Base-by-base conservation (phyloP, 2,888 invertebrate species). In the Drosophila koepferae region DNA sequence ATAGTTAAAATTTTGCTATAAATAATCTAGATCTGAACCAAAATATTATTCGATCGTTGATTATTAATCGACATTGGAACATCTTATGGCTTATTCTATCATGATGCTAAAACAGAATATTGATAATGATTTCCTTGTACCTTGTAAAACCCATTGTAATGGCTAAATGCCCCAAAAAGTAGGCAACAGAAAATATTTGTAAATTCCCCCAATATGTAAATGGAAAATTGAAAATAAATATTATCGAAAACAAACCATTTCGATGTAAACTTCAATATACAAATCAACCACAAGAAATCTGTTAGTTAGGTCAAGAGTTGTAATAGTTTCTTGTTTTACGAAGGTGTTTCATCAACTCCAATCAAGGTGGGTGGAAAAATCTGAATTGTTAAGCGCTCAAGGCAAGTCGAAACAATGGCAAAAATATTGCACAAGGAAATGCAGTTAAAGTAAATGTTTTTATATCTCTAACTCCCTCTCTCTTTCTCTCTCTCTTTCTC, bases 371-470 rank as follows among this genome's bases (percentile, higher is more conserved):
- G 12, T 3, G 2, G 7, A 34, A n/a, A 20, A 36, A 6, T 14
- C 2, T 0, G 3, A 36, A 51, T 14, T 20, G 18, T 51, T 36
- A 20, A 36, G 8, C 34, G 36, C 34, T 51, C 34, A 51, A 14
- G 34, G 51, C 34, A 51, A 31, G 34, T 34, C 34, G 18, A 36
- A 51, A 51, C 34, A 51, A 51, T 51, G 51, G 34, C n/a, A 16
- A 34, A 48, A 34, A 51, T 51, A 49, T 31, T 31, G 18, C 23
- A 40, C 28, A 18, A 41, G 41, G 41, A 55, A 51, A 51, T 51
- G 51, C 18, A 36, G 51, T 51, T 51, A 14, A 36, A 36, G 8
- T 20, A 34, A 34, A 18, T 18, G 14, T 48, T 28, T 8, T 3
- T 23, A 28, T 9, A 8, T 8, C 28, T 16, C 44, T 44, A 5